phyloP scores from a whole-genome alignment of 2,888 invertebrate species.

The Microctonus brassicae region DNA sequence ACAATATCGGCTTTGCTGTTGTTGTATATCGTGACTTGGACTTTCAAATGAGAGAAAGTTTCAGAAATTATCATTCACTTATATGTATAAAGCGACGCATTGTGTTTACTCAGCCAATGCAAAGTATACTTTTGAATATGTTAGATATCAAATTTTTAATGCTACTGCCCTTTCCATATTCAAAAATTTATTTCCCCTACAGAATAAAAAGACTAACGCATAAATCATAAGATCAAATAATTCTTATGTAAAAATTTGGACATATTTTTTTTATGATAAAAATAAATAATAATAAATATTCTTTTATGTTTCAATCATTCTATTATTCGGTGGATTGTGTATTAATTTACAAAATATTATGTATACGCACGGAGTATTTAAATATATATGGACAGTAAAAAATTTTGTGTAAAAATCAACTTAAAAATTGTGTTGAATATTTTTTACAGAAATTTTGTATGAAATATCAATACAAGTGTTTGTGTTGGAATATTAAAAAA shows the following conservation, averaged over 20 bases:
- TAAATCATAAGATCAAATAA: slow-evolving; percentile 1
- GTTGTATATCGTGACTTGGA: slow-evolving; percentile 11
- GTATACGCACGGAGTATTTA: slow-evolving; percentile 40
- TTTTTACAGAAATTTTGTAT: too few relatives aligned
- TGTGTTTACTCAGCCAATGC: background rate
- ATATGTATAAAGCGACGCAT: slow-evolving; percentile 9
- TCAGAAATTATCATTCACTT: slow-evolving; percentile 20
- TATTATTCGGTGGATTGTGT: too few relatives aligned
- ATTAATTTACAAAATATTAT: too few relatives aligned
- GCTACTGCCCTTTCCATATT: background rate
- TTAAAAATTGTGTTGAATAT: too few relatives aligned
- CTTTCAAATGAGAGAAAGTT: slow-evolving; percentile 34
- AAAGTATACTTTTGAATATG: background rate
- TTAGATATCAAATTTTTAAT: slow-evolving; percentile 8
- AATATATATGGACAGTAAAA: too few relatives aligned
- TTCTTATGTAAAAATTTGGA: background rate
- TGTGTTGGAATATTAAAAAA: too few relatives aligned
- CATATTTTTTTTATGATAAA: background rate
- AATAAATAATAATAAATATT: background rate
- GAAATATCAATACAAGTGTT: too few relatives aligned
- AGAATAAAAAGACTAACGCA: background rate
- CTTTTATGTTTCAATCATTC: background rate
- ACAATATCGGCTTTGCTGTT: background rate
- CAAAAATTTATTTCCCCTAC: background rate
- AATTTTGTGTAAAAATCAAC: too few relatives aligned